Evolutionary conservation across 2,888 invertebrate species (phyloP), one percentile per base, ranked within the genome.

Genomic region (Eutolmus rufibarbis): DNA sequence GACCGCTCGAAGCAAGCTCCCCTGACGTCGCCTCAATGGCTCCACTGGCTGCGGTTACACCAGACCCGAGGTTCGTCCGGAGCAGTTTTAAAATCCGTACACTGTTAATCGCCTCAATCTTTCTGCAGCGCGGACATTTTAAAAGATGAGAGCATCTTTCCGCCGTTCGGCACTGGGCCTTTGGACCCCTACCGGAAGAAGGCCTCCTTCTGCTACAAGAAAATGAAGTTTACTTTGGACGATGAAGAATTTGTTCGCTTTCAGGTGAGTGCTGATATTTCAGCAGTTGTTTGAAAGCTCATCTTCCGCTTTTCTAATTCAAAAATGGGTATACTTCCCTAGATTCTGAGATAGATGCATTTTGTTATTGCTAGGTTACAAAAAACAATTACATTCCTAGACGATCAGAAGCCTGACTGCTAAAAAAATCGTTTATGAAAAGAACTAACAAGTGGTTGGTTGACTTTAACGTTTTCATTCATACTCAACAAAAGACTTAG

Each of bases 141-240:
- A 5, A 90, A 91, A 34, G 91, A 93, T 88, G 91, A 92, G 88
- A 90, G 91, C 5, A 93, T 93, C 86, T 93, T 95, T 88, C 94
- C 94, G 5, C 94, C 95, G 90, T 94, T 95, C 88, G 94, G 95
- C 19, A 92, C 92, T 37, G 96, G 96, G 5, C 95, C 95, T 19
- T 91, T 96, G 88, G 94, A 95, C 90, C 91, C 90, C 5, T 96
- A 95, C 90, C 93, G 96, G 84, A 94, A 94, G 89, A 94, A 93
- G 89, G 94, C 95, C 0, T 93, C 94, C 0, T 96, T 96, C 90
- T 95, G 96, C 89, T 95, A 96, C 94, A 95, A 95, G 78, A 94
- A 94, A 87, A 89, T 95, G 90, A 94, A 93, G 90, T 88, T 94
- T 5, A 91, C 94, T 86, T 89, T 95, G 37, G 94, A 94, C 89